These are phyloP conservation scores for Probosciger aterrimus DNA, from an alignment of 2,113 vertebrate genomes.

Conservation along the genomic window DNA sequence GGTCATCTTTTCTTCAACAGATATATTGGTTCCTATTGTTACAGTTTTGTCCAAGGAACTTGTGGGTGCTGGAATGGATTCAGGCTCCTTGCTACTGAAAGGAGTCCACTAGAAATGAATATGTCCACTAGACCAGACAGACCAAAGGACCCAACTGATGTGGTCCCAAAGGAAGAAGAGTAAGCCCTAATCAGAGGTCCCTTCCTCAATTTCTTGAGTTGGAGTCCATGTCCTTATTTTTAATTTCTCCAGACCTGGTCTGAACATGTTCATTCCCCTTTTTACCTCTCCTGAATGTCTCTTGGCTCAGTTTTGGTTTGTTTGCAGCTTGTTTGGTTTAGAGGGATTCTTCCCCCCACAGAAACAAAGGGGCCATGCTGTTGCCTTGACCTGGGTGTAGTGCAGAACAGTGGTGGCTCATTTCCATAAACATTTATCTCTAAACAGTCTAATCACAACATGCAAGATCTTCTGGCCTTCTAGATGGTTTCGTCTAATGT, in stretches of 20 bases:
- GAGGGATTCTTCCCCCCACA: too few relatives aligned
- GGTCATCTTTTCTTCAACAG: background rate
- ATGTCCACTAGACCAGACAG: accelerated
- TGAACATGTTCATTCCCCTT: accelerated
- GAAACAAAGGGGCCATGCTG: accelerated
- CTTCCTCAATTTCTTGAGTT: background rate
- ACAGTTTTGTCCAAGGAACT: background rate
- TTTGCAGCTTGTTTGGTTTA: background rate
- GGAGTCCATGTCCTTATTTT: background rate
- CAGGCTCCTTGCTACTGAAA: background rate
- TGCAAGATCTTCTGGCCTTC: background rate
- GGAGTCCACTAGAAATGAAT: background rate
- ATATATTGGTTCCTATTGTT: background rate
- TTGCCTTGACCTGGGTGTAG: background rate
- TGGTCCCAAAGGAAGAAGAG: background rate
- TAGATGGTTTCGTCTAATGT: background rate
- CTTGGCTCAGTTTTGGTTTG: background rate
- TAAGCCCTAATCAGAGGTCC: background rate
- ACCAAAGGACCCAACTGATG: background rate
- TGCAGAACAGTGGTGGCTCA: background rate
- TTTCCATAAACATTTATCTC: background rate
- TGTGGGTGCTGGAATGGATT: background rate
- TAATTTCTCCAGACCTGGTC: background rate
- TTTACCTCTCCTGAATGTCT: accelerated
- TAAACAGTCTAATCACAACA: background rate